Conservation (phyloP, 1,140 invertebrate species). For the Platorchestia sp. region DNA sequence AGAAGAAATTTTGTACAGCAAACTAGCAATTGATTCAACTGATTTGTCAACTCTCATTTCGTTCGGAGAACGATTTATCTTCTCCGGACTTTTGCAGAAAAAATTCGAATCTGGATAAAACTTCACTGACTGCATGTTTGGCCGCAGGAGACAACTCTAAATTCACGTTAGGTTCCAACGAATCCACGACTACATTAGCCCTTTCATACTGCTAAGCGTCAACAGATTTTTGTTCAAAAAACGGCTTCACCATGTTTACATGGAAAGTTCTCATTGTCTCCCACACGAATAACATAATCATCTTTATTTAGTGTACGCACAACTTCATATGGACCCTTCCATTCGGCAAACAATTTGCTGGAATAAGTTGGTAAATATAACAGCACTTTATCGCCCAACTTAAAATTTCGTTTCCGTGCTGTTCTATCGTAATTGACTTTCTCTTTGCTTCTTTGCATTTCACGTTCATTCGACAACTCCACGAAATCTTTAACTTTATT, state of each 20-base stretch:
- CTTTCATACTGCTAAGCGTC: background rate
- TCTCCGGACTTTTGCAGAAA: background rate
- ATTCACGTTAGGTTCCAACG: background rate
- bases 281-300: background rate
- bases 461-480: background rate
- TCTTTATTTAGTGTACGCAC: background rate
- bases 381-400: background rate
- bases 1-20: background rate
- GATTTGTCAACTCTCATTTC: background rate
- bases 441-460: background rate
- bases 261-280: too few species aligned
- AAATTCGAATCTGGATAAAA: background rate
- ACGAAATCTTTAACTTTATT: background rate
- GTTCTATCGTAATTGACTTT: background rate
- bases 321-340: background rate
- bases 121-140: background rate
- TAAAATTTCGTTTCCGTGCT: background rate
- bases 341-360: background rate
- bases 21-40: background rate
- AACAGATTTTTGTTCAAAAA: background rate
- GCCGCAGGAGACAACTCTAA: background rate
- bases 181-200: background rate
- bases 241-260: slow-evolving; percentile 1
- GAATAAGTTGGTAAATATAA: background rate
- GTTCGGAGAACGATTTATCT: background rate